These are phyloP conservation scores for Blennius ocellaris DNA, from an alignment of 2,113 vertebrate species.

Conservation along the genomic window DNA sequence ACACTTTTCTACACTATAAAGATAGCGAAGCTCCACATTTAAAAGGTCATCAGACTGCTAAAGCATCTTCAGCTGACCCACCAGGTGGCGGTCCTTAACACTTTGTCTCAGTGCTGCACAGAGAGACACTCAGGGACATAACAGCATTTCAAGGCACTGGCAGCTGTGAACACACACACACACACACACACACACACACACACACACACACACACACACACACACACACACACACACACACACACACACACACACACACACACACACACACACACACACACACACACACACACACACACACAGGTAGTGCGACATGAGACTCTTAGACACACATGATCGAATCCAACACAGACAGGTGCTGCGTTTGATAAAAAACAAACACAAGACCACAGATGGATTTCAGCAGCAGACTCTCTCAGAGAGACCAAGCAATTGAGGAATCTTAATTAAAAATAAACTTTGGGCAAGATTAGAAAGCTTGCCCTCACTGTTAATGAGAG, in stretches of 20 bases:
- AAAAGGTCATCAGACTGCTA: constrained; percentile 35
- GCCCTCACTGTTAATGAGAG: constrained; percentile 69
- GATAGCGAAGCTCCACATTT: not conserved
- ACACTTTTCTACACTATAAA: not conserved
- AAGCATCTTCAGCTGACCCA: constrained; percentile 34
- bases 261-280: constrained; percentile 6
- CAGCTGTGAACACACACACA: constrained; percentile 4
- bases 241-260: not conserved
- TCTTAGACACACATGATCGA: constrained; percentile 9
- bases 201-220: not conserved
- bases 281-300: not conserved
- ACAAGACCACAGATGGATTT: constrained; percentile 69
- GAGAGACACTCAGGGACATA: not conserved
- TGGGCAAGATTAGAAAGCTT: constrained; percentile 67
- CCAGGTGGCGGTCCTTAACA: constrained; percentile 19
- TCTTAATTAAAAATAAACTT: constrained; percentile 82
- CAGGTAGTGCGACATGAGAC: not conserved
- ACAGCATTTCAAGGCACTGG: not conserved
- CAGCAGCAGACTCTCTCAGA: constrained; percentile 44
- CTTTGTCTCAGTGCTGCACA: not conserved
- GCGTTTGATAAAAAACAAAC: constrained; percentile 61
- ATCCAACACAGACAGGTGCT: constrained; percentile 56
- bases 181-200: not conserved
- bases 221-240: not conserved
- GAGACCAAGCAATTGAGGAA: constrained; percentile 64